A percentile compares a stretch with the other conserved stretches of the same genome.
Evolutionary conservation across 1,140 invertebrate species (phyloP).

Genomic region (Nylanderia fulva): DNA sequence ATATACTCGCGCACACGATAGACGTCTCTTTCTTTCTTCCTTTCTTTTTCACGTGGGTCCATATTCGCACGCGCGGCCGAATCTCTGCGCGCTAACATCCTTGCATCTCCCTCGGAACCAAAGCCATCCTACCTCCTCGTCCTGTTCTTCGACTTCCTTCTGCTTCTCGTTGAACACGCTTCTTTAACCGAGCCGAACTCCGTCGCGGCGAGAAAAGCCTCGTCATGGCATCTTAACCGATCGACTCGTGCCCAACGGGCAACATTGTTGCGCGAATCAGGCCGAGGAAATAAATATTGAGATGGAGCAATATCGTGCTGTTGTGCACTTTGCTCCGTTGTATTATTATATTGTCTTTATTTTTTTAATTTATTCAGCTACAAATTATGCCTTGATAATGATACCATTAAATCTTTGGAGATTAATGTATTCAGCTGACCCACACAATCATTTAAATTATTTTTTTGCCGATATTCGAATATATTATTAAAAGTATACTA

Average conservation of each 20-base stretch:
- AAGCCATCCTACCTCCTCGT: conserved; percentile 46
- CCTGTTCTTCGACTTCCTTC: conserved; percentile 53
- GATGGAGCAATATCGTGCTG: conserved; percentile 34
- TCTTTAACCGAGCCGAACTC: conserved; percentile 53
- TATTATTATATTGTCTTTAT: conserved; percentile 20
- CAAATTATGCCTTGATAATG: not conserved
- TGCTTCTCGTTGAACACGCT: conserved; percentile 39
- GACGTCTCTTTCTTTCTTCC: conserved; percentile 35
- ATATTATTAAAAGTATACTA: not conserved
- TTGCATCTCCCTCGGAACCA: conserved; percentile 55
- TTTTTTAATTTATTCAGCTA: conserved; percentile 11
- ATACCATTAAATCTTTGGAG: not conserved
- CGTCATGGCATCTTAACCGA: conserved; percentile 66
- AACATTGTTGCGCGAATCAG: conserved; percentile 59
- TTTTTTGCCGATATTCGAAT: not conserved
- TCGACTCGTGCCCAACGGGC: conserved; percentile 53
- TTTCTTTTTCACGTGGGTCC: conserved; percentile 29
- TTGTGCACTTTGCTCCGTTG: not conserved
- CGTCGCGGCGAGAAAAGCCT: conserved; percentile 59
- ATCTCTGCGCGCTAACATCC: conserved; percentile 55
- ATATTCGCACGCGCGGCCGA: conserved; percentile 30
- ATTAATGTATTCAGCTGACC: not conserved
- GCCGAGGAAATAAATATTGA: conserved; percentile 56
- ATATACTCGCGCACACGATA: conserved; percentile 23
- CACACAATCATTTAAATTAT: not conserved